These are phyloP conservation scores for Odontocerum albicorne DNA, from an alignment of 2,888 invertebrate species.

Conservation along the genomic window DNA sequence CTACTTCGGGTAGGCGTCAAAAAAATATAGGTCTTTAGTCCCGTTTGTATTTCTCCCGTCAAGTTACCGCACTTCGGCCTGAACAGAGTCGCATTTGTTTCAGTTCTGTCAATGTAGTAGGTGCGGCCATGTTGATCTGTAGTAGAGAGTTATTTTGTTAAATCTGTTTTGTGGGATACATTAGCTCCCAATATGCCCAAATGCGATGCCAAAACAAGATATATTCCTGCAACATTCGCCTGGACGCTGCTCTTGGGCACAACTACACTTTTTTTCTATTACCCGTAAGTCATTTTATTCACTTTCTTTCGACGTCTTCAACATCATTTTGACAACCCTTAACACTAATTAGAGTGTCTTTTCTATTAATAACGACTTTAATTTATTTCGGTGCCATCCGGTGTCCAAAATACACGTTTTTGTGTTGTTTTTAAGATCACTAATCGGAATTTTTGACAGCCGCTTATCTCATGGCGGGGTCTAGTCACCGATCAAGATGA, in stretches of 20 bases:
- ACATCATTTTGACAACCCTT: constrained; percentile 28
- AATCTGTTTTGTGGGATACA: constrained; percentile 38
- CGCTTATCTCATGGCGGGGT: constrained; percentile 8
- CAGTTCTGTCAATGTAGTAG: constrained; percentile 45
- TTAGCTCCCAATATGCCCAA: constrained; percentile 78
- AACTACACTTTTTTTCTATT: constrained; percentile 94
- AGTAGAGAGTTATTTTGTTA: constrained; percentile 40
- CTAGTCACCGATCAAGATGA: constrained; percentile 6
- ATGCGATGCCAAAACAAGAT: constrained; percentile 95
- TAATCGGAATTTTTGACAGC: constrained; percentile 4
- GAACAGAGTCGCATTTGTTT: constrained; percentile 26
- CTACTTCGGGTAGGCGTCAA: too few relatives aligned
- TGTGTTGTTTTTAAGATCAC: constrained; percentile 10
- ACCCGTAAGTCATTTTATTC: constrained; percentile 81
- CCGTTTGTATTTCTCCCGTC: not conserved
- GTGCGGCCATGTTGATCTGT: constrained; percentile 67
- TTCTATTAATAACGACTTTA: constrained; percentile 23
- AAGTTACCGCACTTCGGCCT: constrained; percentile 4
- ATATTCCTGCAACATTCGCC: constrained; percentile 97
- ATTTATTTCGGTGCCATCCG: constrained; percentile 15
- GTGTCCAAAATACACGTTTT: constrained; percentile 10
- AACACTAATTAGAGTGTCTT: constrained; percentile 24
- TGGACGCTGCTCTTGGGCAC: constrained; percentile 94
- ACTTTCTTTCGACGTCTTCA: constrained; percentile 27
- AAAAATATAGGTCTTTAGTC: too few relatives aligned